Evolutionary conservation across 2,888 invertebrate genomes (phyloP).

Genomic region (Acleris laterana): DNA sequence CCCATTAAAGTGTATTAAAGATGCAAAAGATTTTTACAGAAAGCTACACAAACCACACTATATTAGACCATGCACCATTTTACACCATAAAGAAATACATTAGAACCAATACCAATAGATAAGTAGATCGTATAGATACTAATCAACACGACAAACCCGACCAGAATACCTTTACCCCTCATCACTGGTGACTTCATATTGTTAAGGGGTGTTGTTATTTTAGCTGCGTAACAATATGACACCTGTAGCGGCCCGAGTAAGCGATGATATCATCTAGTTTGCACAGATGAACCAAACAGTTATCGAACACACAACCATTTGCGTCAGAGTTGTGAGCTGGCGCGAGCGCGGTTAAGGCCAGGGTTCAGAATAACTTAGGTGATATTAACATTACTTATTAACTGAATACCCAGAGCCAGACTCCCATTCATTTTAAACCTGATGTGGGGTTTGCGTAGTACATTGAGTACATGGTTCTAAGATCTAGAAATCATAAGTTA

Average conservation of each 20-base stretch:
- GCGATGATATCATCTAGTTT: constrained; percentile 71
- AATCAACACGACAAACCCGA: constrained; percentile 2
- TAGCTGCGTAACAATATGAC: constrained; percentile 38
- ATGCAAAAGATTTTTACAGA: no score
- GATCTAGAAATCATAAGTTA: background rate
- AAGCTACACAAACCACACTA: background rate
- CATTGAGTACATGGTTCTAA: background rate
- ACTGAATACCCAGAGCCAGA: no score
- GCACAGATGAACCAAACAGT: constrained; percentile 61
- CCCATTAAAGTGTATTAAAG: no score
- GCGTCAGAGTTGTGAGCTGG: constrained; percentile 66
- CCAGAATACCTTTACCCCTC: constrained; percentile 12
- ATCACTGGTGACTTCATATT: background rate
- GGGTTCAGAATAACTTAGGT: constrained; percentile 19
- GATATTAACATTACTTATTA: no score
- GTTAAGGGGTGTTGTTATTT: constrained; percentile 30
- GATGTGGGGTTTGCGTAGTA: no score
- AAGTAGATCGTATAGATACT: constrained; percentile 6
- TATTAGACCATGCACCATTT: constrained; percentile 14
- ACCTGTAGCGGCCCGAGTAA: constrained; percentile 41
- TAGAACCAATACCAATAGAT: background rate
- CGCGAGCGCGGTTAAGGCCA: constrained; percentile 55
- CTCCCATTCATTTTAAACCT: no score
- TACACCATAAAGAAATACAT: constrained; percentile 6
- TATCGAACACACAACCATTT: constrained; percentile 55